Percentiles rank a stretch among this genome's conserved stretches.
Evolutionary conservation across 2,797 vertebrate genomes (phyloP).

Genomic region (Synaphobranchus kaupii): DNA sequence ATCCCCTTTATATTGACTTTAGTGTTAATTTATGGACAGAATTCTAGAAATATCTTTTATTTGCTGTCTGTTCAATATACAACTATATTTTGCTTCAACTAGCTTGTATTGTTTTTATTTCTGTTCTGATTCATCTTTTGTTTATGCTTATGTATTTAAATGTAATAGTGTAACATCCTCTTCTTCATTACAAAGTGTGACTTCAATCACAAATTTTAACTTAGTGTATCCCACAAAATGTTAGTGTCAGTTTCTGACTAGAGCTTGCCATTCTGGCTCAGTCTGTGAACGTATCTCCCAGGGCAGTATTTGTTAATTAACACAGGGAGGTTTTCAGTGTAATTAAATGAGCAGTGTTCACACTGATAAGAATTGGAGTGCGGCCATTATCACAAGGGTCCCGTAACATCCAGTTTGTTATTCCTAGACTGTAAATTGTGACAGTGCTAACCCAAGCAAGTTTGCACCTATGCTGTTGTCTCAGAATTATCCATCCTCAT

Average conservation of each 20-base stretch:
- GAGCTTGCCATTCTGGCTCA: neutral
- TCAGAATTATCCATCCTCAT: conserved; percentile 29
- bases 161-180: neutral
- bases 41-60: neutral
- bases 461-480: conserved; percentile 19
- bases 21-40: neutral
- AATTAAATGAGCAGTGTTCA: conserved; percentile 25
- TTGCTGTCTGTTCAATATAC: neutral
- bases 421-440: conserved; percentile 16
- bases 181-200: conserved; percentile 2
- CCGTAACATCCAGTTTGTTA: neutral
- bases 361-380: conserved; percentile 11
- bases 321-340: conserved; percentile 6
- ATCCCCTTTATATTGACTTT: neutral
- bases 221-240: neutral
- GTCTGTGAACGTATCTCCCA: neutral
- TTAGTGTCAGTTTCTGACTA: neutral
- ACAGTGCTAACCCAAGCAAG: conserved; percentile 31
- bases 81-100: neutral
- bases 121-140: neutral
- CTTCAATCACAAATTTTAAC: neutral
- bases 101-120: neutral
- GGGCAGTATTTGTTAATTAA: conserved; percentile 19
- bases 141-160: neutral
- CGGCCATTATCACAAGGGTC: conserved; percentile 8